Evolutionary conservation across 2,113 vertebrate species (phyloP), one percentile per base, ranked within the genome.

Genomic region (Oenanthe melanoleuca): DNA sequence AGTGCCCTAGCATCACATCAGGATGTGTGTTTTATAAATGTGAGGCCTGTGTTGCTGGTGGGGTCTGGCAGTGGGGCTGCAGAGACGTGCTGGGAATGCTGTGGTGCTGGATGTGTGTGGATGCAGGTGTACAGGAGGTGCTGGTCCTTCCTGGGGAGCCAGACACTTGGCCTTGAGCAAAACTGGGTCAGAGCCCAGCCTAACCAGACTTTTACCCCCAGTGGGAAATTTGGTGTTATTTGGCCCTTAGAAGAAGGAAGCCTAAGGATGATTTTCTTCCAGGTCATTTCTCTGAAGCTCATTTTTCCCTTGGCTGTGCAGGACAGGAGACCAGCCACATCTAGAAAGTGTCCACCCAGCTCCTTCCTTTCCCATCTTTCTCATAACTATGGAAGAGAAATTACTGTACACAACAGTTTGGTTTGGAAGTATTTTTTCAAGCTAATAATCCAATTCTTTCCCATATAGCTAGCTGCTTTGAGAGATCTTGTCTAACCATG

Each of bases 101-200:
- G 50, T 28, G 80, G 11, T 19, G 33, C 14, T 26, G 28, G 28
- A 1, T 16, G 20, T 8, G 8, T 2, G 12, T 17, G 23, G 8
- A 4, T 60, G 73, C 0, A 12, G 59, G 34, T 8, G 45, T n/a
- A 55, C 52, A 37, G 47, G 42, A 29, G 33, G 16, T 9, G 3
- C 1, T 2, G 2, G 9, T 25, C 0, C 1, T 29, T 63, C 34
- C 40, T 38, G 45, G 8, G 19, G 7, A 34, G 9, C 14, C 7
- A 70, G 14, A 25, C 42, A 26, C 22, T 44, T 74, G 65, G 17
- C 57, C 71, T 65, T 52, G 50, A 57, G 60, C 34, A 29, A n/a
- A 84, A 79, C 20, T 37, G 12, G 11, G 23, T 55, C 45, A 71
- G 34, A 87, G 14, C 14, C 22, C 1, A 2, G 20, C 44, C 44